Conservation (phyloP, 2,888 invertebrate genomes). For the Idaea straminata region DNA sequence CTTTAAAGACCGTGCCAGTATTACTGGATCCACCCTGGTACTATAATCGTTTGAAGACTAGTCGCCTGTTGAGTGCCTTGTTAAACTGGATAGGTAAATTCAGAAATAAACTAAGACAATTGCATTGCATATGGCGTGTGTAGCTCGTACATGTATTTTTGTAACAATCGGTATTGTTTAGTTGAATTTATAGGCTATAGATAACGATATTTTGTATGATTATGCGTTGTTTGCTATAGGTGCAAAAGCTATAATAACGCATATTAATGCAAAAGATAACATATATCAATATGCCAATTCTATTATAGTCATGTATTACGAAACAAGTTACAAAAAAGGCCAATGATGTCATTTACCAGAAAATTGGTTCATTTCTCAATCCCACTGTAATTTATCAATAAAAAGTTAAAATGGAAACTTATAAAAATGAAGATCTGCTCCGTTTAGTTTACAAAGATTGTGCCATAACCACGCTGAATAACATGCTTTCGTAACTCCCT, state of each 20-base stretch:
- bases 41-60: constrained; percentile 2
- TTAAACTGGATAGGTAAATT: constrained; percentile 54
- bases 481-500: constrained; percentile 46
- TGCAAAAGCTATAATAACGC: not conserved
- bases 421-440: too few species aligned
- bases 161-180: constrained; percentile 48
- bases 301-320: too few species aligned
- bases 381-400: too few species aligned
- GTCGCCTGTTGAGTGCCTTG: constrained; percentile 33
- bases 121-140: constrained; percentile 52
- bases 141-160: constrained; percentile 37
- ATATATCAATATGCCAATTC: too few species aligned
- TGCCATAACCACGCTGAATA: constrained; percentile 6
- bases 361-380: too few species aligned
- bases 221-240: not conserved
- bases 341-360: too few species aligned
- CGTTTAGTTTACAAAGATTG: not conserved
- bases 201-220: not conserved
- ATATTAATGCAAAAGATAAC: too few species aligned
- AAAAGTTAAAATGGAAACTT: too few species aligned
- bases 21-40: constrained; percentile 54
- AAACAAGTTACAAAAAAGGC: too few species aligned
- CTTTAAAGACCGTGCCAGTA: constrained; percentile 46
- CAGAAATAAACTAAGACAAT: constrained; percentile 70
- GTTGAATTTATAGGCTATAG: constrained; percentile 9